Base-by-base conservation (phyloP, 1,140 invertebrate genomes). In the Drosophila murphyi region DNA sequence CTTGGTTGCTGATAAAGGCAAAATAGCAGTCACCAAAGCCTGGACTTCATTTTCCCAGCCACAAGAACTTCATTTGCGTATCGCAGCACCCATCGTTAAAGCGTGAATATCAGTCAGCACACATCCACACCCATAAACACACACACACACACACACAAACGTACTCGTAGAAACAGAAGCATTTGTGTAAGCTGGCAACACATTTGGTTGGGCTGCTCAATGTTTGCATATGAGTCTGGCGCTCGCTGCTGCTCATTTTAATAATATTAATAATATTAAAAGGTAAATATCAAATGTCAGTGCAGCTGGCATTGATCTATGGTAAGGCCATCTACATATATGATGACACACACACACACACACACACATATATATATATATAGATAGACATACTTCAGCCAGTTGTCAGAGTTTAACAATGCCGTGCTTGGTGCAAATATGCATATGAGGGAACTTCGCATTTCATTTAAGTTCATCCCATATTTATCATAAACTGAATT, bases 261-360 rank as follows among this genome's bases (percentile, higher is more conserved):
- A 82, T 88, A 82, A 87, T 88, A 76, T 87, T 87, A 82, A 82
- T 88, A 87, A 82, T 79, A 82, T 87, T 88, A 80, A 87, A 88
- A 88, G 83, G 82, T 82, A 88, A 86, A 86, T 87, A 87, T 80
- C 76, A 86, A 87, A 78, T 87, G 83, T 80, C 76, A 86, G 72
- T 87, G 83, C 76, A 77, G 61, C 72, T 87, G 82, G 83, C 83
- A 87, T 81, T 87, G 82, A 88, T 87, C 82, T 88, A 87, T 82
- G 60, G 76, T 79, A 62, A 72, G 29, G 64, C 52, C 56, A 74
- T 71, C 60, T 47, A 63, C 12, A 68, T 51, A 5, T 20, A 20
- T 20, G 20, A 20, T 20, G 20, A 35, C 56, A 20, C 28, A 32
- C 34, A 31, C 10, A 43, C 7, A 10, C 39, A 51, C 55, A 32